Percentiles rank a stretch among this genome's conserved stretches.
These are phyloP conservation scores for Malaclemys terrapin DNA, from an alignment of 2,113 vertebrate genomes.

Conservation along the genomic window DNA sequence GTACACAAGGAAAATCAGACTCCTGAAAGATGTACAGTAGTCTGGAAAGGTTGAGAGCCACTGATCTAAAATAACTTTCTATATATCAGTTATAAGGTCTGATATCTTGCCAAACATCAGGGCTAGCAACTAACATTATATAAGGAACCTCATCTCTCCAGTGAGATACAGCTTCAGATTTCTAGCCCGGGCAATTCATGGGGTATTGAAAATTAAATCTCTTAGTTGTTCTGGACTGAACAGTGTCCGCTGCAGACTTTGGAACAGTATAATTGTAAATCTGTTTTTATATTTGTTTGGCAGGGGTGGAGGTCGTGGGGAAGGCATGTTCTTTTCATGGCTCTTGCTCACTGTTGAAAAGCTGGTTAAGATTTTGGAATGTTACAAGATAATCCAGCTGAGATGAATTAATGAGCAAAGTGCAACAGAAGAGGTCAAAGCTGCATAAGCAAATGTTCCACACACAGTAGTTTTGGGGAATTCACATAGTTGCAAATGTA, in stretches of 20 bases:
- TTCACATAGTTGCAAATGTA: constrained; percentile 18
- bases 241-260: background rate
- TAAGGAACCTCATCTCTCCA: background rate
- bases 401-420: background rate
- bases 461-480: background rate
- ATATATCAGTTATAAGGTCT: too few species aligned
- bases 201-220: background rate
- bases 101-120: too few species aligned
- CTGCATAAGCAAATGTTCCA: constrained; percentile 21
- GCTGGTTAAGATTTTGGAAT: constrained; percentile 19
- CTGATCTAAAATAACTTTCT: too few species aligned
- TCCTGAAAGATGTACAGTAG: too few species aligned
- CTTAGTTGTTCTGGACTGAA: background rate
- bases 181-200: background rate
- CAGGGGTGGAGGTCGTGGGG: background rate
- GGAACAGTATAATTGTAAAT: background rate
- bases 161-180: background rate
- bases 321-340: constrained; percentile 7
- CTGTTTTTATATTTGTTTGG: background rate
- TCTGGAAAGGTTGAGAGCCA: too few species aligned
- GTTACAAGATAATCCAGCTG: constrained; percentile 24
- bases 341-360: constrained; percentile 17
- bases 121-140: background rate
- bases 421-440: constrained; percentile 49
- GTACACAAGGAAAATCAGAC: too few species aligned